Conservation (phyloP, 2,113 vertebrate genomes). For the Ciconia stormi region DNA sequence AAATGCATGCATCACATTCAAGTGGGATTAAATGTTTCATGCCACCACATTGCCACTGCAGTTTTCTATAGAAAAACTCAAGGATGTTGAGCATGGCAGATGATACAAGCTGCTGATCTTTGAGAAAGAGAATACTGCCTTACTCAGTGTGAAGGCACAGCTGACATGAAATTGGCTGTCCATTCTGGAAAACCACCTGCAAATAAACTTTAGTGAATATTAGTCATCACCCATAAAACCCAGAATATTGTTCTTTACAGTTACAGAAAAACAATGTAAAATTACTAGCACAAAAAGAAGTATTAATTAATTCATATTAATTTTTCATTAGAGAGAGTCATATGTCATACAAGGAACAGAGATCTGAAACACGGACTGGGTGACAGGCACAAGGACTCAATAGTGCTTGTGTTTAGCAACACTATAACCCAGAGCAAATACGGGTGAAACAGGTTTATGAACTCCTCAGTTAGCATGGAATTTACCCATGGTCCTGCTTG, state of each 20-base stretch:
- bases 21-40: not conserved
- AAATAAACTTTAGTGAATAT: not conserved
- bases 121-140: not conserved
- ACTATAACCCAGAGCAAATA: not conserved
- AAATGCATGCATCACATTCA: not conserved
- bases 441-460: not conserved
- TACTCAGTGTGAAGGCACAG: not conserved
- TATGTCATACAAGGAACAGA: not conserved
- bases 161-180: not conserved
- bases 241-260: not conserved
- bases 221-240: not conserved
- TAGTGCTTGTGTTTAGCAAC: not conserved
- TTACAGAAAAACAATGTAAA: not conserved
- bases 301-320: not conserved
- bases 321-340: not conserved
- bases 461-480: fast-evolving
- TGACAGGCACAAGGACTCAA: not conserved
- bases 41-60: not conserved
- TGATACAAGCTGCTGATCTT: not conserved
- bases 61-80: not conserved
- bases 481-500: not conserved
- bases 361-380: not conserved
- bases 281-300: not conserved
- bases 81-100: not conserved
- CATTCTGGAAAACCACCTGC: not conserved